Evolutionary conservation across 2,113 vertebrate species (phyloP).

Genomic region (Scopus umbretta): DNA sequence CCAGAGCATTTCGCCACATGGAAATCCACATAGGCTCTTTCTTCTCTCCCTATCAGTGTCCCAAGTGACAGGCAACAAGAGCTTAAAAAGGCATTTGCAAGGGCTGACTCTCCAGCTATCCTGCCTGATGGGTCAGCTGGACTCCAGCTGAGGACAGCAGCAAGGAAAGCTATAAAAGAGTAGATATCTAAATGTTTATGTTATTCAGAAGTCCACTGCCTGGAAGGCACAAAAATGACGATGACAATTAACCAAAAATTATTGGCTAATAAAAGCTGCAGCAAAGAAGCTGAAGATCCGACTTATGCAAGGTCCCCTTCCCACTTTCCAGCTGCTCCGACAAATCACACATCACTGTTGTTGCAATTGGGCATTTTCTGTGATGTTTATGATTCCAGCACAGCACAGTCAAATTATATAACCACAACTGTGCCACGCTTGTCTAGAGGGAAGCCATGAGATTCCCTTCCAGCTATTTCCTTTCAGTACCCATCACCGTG

Average conservation of each 20-base stretch:
- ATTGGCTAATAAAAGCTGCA: background rate
- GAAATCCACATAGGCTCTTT: background rate
- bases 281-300: background rate
- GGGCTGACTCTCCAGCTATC: background rate
- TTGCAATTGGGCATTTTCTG: background rate
- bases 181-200: background rate
- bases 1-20: accelerated
- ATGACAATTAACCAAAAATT: background rate
- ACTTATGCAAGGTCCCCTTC: background rate
- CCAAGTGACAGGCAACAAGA: background rate
- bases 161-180: background rate
- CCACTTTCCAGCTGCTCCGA: background rate
- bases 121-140: background rate
- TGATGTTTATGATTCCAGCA: background rate
- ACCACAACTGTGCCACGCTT: background rate
- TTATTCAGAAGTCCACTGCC: background rate
- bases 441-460: background rate
- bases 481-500: background rate
- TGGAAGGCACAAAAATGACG: background rate
- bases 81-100: background rate
- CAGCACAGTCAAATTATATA: background rate
- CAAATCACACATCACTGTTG: background rate
- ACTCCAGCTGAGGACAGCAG: background rate
- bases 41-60: background rate
- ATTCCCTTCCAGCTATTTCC: background rate